Evolutionary conservation across 1,140 invertebrate genomes (phyloP).

Genomic region (Vanessa tameamea): DNA sequence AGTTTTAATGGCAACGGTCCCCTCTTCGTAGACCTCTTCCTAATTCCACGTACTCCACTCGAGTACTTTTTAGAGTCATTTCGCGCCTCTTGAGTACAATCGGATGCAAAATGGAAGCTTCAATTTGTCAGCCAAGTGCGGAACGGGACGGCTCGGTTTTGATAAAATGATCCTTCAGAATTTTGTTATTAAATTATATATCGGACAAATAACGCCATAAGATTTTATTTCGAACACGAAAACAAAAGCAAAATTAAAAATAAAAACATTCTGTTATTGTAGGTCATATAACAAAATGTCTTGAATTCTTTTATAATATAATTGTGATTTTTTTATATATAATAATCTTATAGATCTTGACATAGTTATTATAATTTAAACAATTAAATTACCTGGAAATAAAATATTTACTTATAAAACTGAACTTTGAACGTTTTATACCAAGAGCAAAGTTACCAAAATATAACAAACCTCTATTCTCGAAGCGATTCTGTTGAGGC

Average conservation of each 20-base stretch:
- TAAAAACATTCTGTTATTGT: neutral
- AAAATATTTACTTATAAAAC: too few relatives aligned
- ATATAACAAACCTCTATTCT: constrained; percentile 2
- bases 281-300: too few relatives aligned
- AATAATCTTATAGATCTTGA: too few relatives aligned
- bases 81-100: constrained; percentile 67
- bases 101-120: constrained; percentile 60
- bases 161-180: constrained; percentile 34
- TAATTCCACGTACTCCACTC: constrained; percentile 67
- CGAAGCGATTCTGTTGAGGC: neutral
- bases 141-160: constrained; percentile 21
- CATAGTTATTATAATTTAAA: too few relatives aligned
- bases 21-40: constrained; percentile 52
- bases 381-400: too few relatives aligned
- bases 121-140: constrained; percentile 51
- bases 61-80: constrained; percentile 69
- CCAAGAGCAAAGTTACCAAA: neutral
- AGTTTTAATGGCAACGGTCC: constrained; percentile 57
- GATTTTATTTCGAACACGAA: neutral
- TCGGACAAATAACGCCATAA: neutral
- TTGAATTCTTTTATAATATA: too few relatives aligned
- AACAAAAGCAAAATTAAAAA: constrained; percentile 22
- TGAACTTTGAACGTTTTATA: too few relatives aligned
- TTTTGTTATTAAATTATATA: constrained; percentile 29
- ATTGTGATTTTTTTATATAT: too few relatives aligned